These are phyloP conservation scores for Pseudomyrmex concolor DNA, from an alignment of 1,140 invertebrate genomes.

Conservation along the genomic window DNA sequence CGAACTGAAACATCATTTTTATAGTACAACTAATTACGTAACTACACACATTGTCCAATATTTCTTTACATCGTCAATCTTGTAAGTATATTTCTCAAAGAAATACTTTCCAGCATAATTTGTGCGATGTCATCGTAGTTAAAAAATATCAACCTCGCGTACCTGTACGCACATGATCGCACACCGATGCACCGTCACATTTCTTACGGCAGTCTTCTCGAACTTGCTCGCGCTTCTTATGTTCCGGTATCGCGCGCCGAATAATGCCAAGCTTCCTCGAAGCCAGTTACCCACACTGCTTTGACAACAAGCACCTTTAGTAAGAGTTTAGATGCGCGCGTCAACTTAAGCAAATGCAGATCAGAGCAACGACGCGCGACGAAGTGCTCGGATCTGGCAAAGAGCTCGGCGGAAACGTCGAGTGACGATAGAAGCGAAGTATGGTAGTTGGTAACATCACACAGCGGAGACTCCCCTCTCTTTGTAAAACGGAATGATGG, in stretches of 20 bases:
- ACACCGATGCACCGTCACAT: conserved; percentile 7
- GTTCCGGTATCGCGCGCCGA: conserved; percentile 49
- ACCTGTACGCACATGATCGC: conserved; percentile 22
- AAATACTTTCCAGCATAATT: conserved; percentile 48
- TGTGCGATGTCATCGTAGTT: conserved; percentile 42
- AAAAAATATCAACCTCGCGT: conserved; percentile 42
- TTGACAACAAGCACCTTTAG: conserved; percentile 28
- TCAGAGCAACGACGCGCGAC: conserved; percentile 62
- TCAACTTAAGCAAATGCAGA: conserved; percentile 69
- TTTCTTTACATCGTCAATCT: conserved; percentile 20
- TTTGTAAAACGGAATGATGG: conserved; percentile 62
- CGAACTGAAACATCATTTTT: no score
- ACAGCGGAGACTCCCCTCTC: neutral
- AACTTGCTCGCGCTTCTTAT: conserved; percentile 11
- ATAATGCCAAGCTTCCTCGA: conserved; percentile 21
- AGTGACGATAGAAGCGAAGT: conserved; percentile 6
- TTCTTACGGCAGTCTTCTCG: conserved; percentile 26
- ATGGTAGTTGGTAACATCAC: conserved; percentile 13
- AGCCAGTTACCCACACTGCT: neutral
- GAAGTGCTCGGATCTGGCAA: conserved; percentile 54
- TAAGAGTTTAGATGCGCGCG: conserved; percentile 22
- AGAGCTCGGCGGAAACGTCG: conserved; percentile 37
- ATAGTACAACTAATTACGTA: no score
- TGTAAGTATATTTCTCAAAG: conserved; percentile 42
- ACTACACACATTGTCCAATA: no score